phyloP scores from a whole-genome alignment of 2,888 invertebrate species.

The Mythimna ferrago region DNA sequence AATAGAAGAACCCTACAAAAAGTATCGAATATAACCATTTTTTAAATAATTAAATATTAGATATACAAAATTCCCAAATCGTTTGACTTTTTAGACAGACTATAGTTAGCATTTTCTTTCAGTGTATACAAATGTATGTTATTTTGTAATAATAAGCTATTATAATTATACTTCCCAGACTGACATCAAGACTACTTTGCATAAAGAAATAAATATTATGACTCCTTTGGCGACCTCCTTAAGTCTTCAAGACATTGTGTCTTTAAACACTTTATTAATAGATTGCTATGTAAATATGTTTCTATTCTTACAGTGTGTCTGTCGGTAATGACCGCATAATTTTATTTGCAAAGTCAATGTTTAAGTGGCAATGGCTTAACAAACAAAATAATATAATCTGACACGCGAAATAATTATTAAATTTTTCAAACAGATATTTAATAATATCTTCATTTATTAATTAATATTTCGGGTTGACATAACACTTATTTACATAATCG shows the following conservation, averaged over 20 bases:
- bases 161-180: conserved; percentile 8
- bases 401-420: neutral
- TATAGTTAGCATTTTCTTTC: too few relatives aligned
- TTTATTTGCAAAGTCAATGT: conserved; percentile 37
- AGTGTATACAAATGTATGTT: too few relatives aligned
- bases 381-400: conserved; percentile 10
- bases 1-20: too few relatives aligned
- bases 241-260: conserved; percentile 26
- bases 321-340: conserved; percentile 36
- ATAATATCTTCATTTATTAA: neutral
- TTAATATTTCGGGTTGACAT: neutral
- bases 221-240: conserved; percentile 23
- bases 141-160: too few relatives aligned
- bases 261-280: conserved; percentile 30
- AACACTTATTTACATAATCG: neutral
- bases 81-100: too few relatives aligned
- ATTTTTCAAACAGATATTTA: neutral
- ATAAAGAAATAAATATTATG: conserved; percentile 24
- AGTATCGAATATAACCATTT: too few relatives aligned
- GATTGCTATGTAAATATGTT: conserved; percentile 32
- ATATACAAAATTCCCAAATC: too few relatives aligned
- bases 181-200: conserved; percentile 31
- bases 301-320: conserved; percentile 31
- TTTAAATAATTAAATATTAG: too few relatives aligned
- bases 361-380: conserved; percentile 15